These are phyloP conservation scores for Scalopus aquaticus DNA, from an alignment of 2,113 vertebrate species.

Conservation along the genomic window DNA sequence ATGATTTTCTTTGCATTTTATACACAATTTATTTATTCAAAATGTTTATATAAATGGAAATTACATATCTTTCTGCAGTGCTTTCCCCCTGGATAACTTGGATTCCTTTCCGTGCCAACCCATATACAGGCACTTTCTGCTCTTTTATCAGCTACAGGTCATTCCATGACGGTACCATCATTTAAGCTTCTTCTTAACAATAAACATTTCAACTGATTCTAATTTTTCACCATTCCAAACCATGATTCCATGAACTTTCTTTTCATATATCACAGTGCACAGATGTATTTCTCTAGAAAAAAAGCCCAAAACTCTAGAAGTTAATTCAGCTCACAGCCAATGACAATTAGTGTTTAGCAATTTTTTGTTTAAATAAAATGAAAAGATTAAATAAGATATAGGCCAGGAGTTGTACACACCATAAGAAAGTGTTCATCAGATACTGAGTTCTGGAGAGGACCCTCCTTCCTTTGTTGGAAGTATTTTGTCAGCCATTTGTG, in stretches of 20 bases:
- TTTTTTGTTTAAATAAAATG: background rate
- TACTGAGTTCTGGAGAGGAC: background rate
- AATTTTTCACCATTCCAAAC: background rate
- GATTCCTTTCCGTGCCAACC: background rate
- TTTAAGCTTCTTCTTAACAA: background rate
- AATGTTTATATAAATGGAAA: background rate
- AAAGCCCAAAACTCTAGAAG: background rate
- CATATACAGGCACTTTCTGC: background rate
- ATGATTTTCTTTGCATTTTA: conserved; percentile 12
- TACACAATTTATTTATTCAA: background rate
- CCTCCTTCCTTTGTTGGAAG: background rate
- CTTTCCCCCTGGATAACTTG: background rate
- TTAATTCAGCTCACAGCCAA: background rate
- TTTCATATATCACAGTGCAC: background rate
- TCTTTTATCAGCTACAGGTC: background rate
- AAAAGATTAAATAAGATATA: background rate
- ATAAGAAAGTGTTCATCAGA: background rate
- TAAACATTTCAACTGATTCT: background rate
- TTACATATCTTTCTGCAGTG: background rate
- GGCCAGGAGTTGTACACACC: background rate
- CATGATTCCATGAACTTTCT: background rate
- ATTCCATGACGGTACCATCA: background rate
- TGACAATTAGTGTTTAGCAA: background rate
- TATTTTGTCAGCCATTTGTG: background rate
- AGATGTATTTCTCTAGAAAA: background rate